Percentiles rank a stretch among this genome's conserved stretches.
Evolutionary conservation across 2,888 invertebrate species (phyloP).

Genomic region (Orthosia incerta): DNA sequence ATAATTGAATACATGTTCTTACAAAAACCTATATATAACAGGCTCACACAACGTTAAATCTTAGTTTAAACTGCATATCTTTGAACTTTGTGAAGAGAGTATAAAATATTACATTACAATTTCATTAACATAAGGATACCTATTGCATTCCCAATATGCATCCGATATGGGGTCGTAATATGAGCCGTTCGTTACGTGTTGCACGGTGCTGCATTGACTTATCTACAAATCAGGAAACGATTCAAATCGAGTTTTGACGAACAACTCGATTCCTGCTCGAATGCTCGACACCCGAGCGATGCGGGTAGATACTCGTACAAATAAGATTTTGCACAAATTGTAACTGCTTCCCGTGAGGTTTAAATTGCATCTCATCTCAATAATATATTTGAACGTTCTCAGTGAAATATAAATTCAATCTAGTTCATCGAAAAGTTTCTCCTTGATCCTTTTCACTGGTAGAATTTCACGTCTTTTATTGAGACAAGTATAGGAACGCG

Average conservation of each 20-base stretch:
- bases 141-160: neutral
- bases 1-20: too few species aligned
- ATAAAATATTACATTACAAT: too few species aligned
- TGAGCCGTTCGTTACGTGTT: neutral
- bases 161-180: neutral
- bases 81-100: too few species aligned
- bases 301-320: neutral
- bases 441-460: neutral
- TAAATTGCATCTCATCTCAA: conserved; percentile 24
- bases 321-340: conserved; percentile 15
- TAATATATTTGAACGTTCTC: conserved; percentile 6
- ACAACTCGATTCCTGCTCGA: neutral
- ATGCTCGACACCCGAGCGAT: neutral
- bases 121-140: too few species aligned
- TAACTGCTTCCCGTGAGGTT: conserved; percentile 10
- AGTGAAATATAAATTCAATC: conserved; percentile 22
- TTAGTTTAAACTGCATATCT: too few species aligned
- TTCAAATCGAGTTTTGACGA: neutral
- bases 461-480: conserved; percentile 1
- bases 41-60: too few species aligned
- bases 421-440: conserved; percentile 4
- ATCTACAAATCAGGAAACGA: neutral
- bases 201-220: neutral
- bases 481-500: neutral
- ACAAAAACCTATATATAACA: too few species aligned